Conservation (phyloP, 2,797 vertebrate species). For the Anguilla marmorata region DNA sequence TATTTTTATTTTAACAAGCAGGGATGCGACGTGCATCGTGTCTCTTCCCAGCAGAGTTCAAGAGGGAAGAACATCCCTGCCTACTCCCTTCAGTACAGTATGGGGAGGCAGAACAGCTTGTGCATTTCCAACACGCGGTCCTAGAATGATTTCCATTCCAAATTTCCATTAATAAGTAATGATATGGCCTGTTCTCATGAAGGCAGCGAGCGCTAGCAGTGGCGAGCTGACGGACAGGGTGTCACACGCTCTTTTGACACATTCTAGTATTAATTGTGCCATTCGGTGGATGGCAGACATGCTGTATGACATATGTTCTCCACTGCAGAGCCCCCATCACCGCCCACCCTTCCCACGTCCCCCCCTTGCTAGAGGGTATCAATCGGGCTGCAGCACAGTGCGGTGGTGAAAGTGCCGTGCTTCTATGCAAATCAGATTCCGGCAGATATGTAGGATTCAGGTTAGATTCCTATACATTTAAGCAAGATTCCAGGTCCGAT, state of each 20-base stretch:
- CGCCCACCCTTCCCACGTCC: background rate
- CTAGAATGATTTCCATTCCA: constrained; percentile 10
- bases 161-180: background rate
- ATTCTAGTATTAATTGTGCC: constrained; percentile 1
- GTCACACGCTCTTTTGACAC: background rate
- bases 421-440: background rate
- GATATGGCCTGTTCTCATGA: background rate
- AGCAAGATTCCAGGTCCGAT: background rate
- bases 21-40: background rate
- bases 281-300: background rate
- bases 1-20: background rate
- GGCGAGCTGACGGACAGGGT: constrained; percentile 1
- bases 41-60: background rate
- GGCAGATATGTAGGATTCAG: background rate
- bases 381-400: background rate
- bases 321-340: background rate
- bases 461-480: background rate
- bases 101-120: background rate
- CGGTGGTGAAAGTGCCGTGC: background rate
- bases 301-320: background rate
- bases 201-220: background rate
- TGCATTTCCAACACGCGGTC: background rate
- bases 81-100: background rate
- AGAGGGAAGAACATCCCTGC: background rate
- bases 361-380: background rate